These are phyloP conservation scores for Ctenicera cuprea DNA, from an alignment of 2,888 invertebrate genomes.

Conservation along the genomic window DNA sequence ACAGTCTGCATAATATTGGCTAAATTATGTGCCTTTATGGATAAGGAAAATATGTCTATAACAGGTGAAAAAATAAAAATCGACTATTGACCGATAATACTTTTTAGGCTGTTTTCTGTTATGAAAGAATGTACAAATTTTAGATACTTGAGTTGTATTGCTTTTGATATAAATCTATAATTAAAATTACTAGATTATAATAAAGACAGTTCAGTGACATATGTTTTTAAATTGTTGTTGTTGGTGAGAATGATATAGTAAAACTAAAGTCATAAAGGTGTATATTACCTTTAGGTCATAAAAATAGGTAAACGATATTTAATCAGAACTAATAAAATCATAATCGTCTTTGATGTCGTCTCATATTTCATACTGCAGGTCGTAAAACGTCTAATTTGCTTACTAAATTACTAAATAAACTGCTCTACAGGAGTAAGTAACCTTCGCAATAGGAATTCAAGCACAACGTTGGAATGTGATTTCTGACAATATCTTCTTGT, in stretches of 20 bases:
- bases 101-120: too few relatives aligned
- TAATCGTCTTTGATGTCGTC: slow-evolving; percentile 34
- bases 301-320: slow-evolving; percentile 31
- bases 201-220: too few relatives aligned
- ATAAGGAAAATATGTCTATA: too few relatives aligned
- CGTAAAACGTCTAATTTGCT: slow-evolving; percentile 49
- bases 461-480: slow-evolving; percentile 24
- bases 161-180: neutral
- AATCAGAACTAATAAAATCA: slow-evolving; percentile 43
- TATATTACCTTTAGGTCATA: slow-evolving; percentile 7
- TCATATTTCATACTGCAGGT: slow-evolving; percentile 36
- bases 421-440: slow-evolving; percentile 24
- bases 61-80: too few relatives aligned
- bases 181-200: neutral
- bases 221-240: too few relatives aligned
- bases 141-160: too few relatives aligned
- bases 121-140: too few relatives aligned
- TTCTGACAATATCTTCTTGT: slow-evolving; percentile 29
- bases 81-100: too few relatives aligned
- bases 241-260: neutral
- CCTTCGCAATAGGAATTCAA: slow-evolving; percentile 25
- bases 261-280: neutral
- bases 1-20: too few relatives aligned
- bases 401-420: slow-evolving; percentile 45
- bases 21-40: too few relatives aligned